Conservation (phyloP, 1,140 invertebrate genomes). For the Meloidogyne hapla region DNA sequence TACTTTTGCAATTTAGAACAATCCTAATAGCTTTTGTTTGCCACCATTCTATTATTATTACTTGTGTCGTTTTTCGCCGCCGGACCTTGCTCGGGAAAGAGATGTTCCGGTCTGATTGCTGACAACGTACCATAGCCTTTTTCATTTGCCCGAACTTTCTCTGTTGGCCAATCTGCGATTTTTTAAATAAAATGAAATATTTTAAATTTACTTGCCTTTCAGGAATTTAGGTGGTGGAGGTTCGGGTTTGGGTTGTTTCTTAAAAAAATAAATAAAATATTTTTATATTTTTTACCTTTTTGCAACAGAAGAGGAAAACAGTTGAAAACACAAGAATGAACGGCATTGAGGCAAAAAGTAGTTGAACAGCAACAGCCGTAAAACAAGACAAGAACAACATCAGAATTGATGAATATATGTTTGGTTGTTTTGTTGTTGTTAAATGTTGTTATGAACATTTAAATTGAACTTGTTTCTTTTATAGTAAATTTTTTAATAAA, state of each 20-base stretch:
- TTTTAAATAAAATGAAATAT: too few relatives aligned
- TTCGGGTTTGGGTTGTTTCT: neutral
- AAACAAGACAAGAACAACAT: neutral
- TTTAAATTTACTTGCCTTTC: neutral
- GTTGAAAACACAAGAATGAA: neutral
- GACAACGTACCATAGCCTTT: neutral
- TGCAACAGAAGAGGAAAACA: neutral
- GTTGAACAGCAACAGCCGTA: neutral
- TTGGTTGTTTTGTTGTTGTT: neutral
- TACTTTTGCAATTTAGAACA: neutral
- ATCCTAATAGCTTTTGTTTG: neutral
- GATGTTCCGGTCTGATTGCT: neutral
- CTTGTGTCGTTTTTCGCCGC: neutral
- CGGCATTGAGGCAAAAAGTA: neutral
- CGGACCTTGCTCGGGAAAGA: neutral
- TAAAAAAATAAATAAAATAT: neutral
- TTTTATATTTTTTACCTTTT: neutral
- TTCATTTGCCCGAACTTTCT: conserved; percentile 2
- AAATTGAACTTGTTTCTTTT: too few relatives aligned
- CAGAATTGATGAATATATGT: neutral
- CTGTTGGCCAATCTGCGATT: neutral
- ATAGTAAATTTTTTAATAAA: too few relatives aligned
- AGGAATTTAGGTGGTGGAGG: neutral
- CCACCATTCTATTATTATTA: neutral
- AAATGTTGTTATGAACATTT: too few relatives aligned